These are phyloP conservation scores for Hydractinia symbiolongicarpus DNA, from an alignment of 30 jellyfish, hydroid and myxozoan species.

Conservation along the genomic window DNA sequence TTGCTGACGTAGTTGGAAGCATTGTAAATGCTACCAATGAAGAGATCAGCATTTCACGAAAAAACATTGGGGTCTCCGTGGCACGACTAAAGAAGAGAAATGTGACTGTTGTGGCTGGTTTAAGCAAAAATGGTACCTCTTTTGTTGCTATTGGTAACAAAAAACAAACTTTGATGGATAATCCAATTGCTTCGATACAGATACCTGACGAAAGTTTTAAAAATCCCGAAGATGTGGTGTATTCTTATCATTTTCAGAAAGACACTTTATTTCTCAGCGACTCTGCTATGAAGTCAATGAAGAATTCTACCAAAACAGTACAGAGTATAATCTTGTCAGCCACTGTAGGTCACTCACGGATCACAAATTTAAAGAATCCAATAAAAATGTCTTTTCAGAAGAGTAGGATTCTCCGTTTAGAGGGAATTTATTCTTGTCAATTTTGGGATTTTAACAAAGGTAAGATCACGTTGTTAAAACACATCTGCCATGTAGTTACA, in stretches of 20 bases:
- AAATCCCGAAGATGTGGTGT: neutral
- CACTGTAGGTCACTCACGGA: slow-evolving; percentile 37
- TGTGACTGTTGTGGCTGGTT: neutral
- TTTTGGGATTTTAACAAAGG: slow-evolving; percentile 33
- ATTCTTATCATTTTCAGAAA: slow-evolving; percentile 11
- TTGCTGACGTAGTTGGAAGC: neutral
- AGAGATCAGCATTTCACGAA: neutral
- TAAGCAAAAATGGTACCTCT: neutral
- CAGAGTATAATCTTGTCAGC: slow-evolving; percentile 76
- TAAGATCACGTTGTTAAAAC: neutral
- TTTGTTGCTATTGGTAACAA: neutral
- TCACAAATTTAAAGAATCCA: slow-evolving; percentile 45
- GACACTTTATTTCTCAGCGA: slow-evolving; percentile 23
- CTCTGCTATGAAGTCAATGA: neutral
- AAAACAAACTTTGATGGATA: neutral
- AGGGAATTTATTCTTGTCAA: slow-evolving; percentile 22
- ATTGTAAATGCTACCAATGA: neutral
- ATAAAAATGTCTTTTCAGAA: slow-evolving; percentile 1
- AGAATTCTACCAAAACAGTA: neutral
- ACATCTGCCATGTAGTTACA: no score
- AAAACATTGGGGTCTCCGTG: neutral
- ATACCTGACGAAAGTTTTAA: slow-evolving; percentile 18
- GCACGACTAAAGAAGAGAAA: neutral
- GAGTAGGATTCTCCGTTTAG: slow-evolving; percentile 12
- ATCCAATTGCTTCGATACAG: neutral